Percentiles rank a stretch among this genome's conserved stretches.
Conservation (phyloP, 2,888 invertebrate genomes). For the Drosophila niveifrons region DNA sequence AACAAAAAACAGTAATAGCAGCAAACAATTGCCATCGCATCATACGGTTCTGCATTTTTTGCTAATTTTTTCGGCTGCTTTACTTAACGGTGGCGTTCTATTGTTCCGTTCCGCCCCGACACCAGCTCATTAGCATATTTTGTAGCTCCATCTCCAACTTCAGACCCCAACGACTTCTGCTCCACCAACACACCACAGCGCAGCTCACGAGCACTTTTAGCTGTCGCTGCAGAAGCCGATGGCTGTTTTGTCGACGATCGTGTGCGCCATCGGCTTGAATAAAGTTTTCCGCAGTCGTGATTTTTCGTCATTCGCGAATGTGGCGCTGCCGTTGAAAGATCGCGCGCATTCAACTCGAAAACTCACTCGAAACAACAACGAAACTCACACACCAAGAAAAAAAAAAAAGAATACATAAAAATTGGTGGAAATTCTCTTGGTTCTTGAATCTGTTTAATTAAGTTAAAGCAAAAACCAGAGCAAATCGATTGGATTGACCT, state of each 20-base stretch:
- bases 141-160: constrained; percentile 25
- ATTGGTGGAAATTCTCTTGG: not conserved
- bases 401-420: not conserved
- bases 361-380: not conserved
- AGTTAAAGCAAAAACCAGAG: not conserved
- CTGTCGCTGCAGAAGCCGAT: constrained; percentile 21
- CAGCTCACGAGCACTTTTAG: constrained; percentile 7
- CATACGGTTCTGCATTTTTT: constrained; percentile 49
- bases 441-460: constrained; percentile 25
- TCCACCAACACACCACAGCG: not conserved
- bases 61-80: constrained; percentile 69
- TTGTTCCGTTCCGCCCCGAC: constrained; percentile 60
- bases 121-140: constrained; percentile 73
- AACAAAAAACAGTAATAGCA: constrained; percentile 21
- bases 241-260: constrained; percentile 26
- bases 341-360: constrained; percentile 25
- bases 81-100: constrained; percentile 69
- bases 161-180: not conserved
- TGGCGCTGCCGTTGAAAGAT: constrained; percentile 65
- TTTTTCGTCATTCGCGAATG: constrained; percentile 83
- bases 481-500: constrained; percentile 48
- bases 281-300: constrained; percentile 82
- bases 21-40: constrained; percentile 47
- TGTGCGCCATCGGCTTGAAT: constrained; percentile 40
- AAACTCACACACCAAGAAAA: not conserved